phyloP scores from a whole-genome alignment of 1,140 invertebrate genomes.

The Apis mellifera region Amel_HAv3.1 CM009940.2:122001-122500 shows the following conservation, averaged over 20 bases:
- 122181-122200: conserved; percentile 91
- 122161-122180: conserved; percentile 94
- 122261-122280: conserved; percentile 80
- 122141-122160: conserved; percentile 87
- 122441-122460: conserved; percentile 95
- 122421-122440: conserved; percentile 94
- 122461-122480: conserved; percentile 85
- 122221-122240: conserved; percentile 92
- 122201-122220: conserved; percentile 93
- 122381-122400: conserved; percentile 76
- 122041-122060: conserved; percentile 91
- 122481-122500: conserved; percentile 85
- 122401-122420: conserved; percentile 85
- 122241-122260: conserved; percentile 86
- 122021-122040: conserved; percentile 89
- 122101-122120: conserved; percentile 91
- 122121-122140: conserved; percentile 89
- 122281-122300: conserved; percentile 53
- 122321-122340: background rate
- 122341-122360: background rate
- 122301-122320: background rate
- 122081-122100: conserved; percentile 89
- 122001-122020: conserved; percentile 29
- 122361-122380: conserved; percentile 51
- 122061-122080: conserved; percentile 92